Evolutionary conservation across 2,888 invertebrate genomes (phyloP), one percentile per base, ranked within the genome.

Genomic region (Stenoptilia bipunctidactyla): DNA sequence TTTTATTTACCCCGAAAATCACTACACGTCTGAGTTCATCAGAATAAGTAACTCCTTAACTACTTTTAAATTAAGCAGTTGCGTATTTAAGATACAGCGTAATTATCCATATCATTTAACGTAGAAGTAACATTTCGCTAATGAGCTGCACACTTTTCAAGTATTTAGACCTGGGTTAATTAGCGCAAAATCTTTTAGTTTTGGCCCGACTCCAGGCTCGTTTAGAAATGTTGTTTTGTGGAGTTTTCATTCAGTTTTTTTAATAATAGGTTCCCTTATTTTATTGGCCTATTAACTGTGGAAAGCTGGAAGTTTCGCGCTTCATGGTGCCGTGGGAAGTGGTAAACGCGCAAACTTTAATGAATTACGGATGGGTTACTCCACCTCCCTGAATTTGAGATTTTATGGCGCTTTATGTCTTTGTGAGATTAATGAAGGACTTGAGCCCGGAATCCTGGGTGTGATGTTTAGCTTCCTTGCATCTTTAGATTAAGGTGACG

Each of bases 321-420:
- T 60, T 51, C 46, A 52, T 61, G 55, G 66, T 63, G 65, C 66
- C 55, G 53, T 58, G 61, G 20, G 69, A 70, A 72, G 70, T 68
- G 67, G 66, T 66, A 60, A 70, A 70, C 61, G 71, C 58, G 71
- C 68, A 59, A 73, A 76, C 65, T 73, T 75, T 72, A 76, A 79
- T 79, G 71, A 80, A 79, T 77, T 76, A 75, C 74, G 72, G 70
- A 73, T 73, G 73, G 73, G 62, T 66, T 61, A 66, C 62, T 64
- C 62, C 65, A 47, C 68, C 71, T 60, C 63, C 65, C 59, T 62
- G 67, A 67, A 71, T 72, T 67, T 62, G 59, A 66, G 66, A 71
- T 69, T 75, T 75, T 75, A 75, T 71, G 58, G 64, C 56, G 60
- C 61, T 61, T 63, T 74, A 67, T 69, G 74, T 69, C 66, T 70